Base-by-base conservation (phyloP, 2,113 vertebrate genomes). In the Engraulis encrasicolus region DNA sequence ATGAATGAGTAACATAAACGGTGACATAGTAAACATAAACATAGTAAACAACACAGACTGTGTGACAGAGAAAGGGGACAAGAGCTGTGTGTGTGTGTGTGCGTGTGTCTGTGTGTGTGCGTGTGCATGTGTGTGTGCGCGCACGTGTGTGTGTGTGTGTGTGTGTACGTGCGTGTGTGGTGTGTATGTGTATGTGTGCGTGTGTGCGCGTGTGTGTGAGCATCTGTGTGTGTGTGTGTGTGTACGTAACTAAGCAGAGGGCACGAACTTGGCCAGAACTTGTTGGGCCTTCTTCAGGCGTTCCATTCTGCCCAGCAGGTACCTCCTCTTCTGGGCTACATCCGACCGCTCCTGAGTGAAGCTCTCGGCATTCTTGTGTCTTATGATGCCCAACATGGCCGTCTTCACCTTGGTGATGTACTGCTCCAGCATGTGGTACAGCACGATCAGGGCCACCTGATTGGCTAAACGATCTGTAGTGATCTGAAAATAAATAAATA, bases 361-460 rank as follows among this genome's bases (percentile, higher is more conserved):
- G 71, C 80, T 1, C 19, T 0, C 45, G 14, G 91, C n/a, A 0
- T 77, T 45, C 0, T 94, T 89, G 78, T 78, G 90, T 0, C 91
- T 86, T 7, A 83, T 80, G 6, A 81, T 36, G 2, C 92, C 86
- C 48, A 96, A 40, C 93, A 94, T 93, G 37, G 71, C 6, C 0
- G 80, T 92, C 85, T 95, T 92, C 48, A 96, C 74, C 0, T 40
- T 12, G 4, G 86, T 83, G 1, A 91, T 87, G 0, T 91, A 94
- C 6, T 91, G 89, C n/a, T 86, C 78, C 18, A 96, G 87, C 2
- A 93, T 6, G 80, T 86, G 93, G 87, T 90, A 95, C 84, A 94
- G 91, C 81, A 96, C 88, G 84, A 94, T 92, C 71, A 95, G 82
- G 2, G 96, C 94, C 50, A 96, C 81, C 66, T 96, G 95, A 20